Evolutionary conservation across 2,113 vertebrate species (phyloP).

Genomic region (Martes martes): DNA sequence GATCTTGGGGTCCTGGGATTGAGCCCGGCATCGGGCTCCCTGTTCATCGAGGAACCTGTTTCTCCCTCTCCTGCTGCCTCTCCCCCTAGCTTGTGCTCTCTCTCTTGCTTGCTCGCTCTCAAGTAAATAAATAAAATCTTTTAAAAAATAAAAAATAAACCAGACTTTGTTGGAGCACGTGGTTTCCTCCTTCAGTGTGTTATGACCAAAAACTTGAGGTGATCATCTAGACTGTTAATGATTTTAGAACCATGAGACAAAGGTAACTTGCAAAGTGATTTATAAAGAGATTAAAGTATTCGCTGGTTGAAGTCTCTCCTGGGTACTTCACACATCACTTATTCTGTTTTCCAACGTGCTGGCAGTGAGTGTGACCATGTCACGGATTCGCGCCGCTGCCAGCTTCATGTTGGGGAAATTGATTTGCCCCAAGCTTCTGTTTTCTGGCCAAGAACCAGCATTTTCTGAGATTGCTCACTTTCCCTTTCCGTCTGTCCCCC

Average conservation of each 20-base stretch:
- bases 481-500: neutral
- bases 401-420: neutral
- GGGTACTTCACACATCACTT: neutral
- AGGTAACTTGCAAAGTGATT: neutral
- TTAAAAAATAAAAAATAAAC: neutral
- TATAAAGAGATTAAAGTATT: neutral
- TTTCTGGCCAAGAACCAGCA: conserved; percentile 7
- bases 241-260: neutral
- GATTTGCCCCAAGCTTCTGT: neutral
- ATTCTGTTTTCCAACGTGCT: neutral
- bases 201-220: neutral
- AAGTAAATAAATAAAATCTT: neutral
- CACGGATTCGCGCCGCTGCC: neutral
- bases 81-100: neutral
- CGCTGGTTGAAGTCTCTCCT: neutral
- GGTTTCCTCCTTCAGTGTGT: neutral
- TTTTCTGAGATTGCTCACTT: neutral
- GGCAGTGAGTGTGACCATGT: neutral
- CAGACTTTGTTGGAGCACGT: neutral
- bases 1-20: too few relatives aligned
- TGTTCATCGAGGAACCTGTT: neutral
- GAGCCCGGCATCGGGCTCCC: too few relatives aligned
- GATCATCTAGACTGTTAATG: neutral
- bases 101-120: too few relatives aligned
- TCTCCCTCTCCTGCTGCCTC: neutral